Evolutionary conservation across 2,797 vertebrate species (phyloP).

Genomic region (Girardinus metallicus): DNA sequence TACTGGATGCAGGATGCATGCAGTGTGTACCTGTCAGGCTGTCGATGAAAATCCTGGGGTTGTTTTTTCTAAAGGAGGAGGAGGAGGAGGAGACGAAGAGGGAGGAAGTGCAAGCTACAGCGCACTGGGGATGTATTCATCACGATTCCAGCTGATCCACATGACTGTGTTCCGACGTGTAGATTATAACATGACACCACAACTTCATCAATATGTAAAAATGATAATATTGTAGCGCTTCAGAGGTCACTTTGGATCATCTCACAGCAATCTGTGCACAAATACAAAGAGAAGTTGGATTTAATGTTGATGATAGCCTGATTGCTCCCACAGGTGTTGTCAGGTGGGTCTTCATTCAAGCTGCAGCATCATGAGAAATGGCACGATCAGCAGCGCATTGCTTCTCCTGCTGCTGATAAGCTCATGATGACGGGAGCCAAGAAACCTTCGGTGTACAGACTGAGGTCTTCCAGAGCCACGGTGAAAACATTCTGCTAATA

Average conservation of each 20-base stretch:
- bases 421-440: not conserved
- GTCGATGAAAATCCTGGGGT: conserved; percentile 1
- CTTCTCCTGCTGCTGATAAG: not conserved
- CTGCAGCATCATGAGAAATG: not conserved
- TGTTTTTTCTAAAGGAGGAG: not conserved
- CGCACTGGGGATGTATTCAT: not conserved
- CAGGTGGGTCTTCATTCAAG: not conserved
- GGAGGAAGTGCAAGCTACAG: not conserved
- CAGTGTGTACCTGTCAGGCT: not conserved
- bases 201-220: not conserved
- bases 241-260: not conserved
- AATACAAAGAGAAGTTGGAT: not conserved
- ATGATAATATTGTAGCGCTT: not conserved
- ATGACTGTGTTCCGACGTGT: not conserved
- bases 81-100: not conserved
- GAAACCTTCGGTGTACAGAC: not conserved
- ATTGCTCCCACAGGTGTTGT: not conserved
- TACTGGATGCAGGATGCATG: not conserved
- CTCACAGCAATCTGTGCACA: not conserved
- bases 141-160: not conserved
- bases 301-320: not conserved
- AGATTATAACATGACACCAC: not conserved
- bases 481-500: not conserved
- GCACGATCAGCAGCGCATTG: not conserved
- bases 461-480: not conserved